Evolutionary conservation across 2,888 invertebrate species (phyloP).

Genomic region (Tridacna gigas): DNA sequence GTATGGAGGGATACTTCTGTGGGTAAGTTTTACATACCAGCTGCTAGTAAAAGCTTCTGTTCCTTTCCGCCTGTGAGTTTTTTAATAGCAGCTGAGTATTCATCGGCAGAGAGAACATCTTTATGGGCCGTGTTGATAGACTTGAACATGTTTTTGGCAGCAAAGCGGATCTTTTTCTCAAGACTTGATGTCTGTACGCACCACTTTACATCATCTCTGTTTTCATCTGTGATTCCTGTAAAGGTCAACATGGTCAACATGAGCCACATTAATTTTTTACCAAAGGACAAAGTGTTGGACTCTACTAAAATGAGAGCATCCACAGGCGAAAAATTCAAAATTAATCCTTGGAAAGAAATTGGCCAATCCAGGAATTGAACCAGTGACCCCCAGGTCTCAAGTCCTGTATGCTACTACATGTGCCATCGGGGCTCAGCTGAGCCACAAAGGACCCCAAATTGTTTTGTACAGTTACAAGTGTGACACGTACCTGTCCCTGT

Average conservation of each 20-base stretch:
- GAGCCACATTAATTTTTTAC: no score
- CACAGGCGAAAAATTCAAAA: no score
- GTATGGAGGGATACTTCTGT: background rate
- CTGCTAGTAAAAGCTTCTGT: conserved; percentile 79
- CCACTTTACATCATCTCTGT: conserved; percentile 90
- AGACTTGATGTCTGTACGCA: conserved; percentile 94
- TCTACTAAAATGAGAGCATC: no score
- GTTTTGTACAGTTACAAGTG: no score
- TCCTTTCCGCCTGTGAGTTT: conserved; percentile 76
- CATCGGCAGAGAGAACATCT: conserved; percentile 87
- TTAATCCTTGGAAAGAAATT: no score
- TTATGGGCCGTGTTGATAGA: conserved; percentile 88
- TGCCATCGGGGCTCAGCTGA: no score
- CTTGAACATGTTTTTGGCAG: conserved; percentile 94
- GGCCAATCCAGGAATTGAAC: no score
- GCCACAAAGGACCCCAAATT: no score
- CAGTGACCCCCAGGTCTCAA: no score
- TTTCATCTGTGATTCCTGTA: conserved; percentile 90
- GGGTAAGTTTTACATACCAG: conserved; percentile 70
- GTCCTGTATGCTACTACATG: no score
- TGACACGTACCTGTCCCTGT: conserved; percentile 72
- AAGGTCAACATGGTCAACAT: background rate
- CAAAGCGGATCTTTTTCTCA: conserved; percentile 94
- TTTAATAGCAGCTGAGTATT: conserved; percentile 86
- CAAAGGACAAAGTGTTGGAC: no score